These are phyloP conservation scores for Petrocephalus microphthalmus DNA, from an alignment of 2,113 vertebrate species.

Conservation along the genomic window DNA sequence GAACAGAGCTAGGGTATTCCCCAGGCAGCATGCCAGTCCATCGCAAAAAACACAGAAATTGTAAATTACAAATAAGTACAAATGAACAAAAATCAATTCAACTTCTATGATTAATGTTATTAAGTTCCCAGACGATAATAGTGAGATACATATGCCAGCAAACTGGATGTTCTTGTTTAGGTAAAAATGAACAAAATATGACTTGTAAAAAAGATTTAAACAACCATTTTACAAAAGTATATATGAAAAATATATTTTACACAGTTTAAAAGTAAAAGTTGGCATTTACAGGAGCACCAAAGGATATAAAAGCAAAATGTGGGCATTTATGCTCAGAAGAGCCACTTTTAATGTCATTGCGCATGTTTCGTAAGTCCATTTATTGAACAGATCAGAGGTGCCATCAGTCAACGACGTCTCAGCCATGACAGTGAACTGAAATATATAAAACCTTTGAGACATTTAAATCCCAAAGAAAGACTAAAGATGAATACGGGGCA, in stretches of 20 bases:
- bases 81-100: background rate
- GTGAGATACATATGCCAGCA: background rate
- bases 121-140: background rate
- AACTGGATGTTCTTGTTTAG: background rate
- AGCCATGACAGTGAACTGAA: background rate
- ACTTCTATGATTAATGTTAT: background rate
- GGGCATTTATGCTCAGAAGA: background rate
- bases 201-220: background rate
- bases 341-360: background rate
- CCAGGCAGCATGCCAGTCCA: background rate
- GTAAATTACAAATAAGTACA: background rate
- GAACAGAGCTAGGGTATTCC: background rate
- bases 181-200: background rate
- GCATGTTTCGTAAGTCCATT: background rate
- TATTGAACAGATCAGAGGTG: background rate
- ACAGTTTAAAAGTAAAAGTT: background rate
- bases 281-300: background rate
- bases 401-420: background rate
- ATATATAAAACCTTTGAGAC: background rate
- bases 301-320: background rate
- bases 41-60: background rate
- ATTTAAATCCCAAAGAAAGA: background rate
- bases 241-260: background rate
- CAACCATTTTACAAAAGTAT: background rate
- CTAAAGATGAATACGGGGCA: background rate